phyloP scores from a whole-genome alignment of 2,113 vertebrate genomes.

The Elephas maximus region DNA sequence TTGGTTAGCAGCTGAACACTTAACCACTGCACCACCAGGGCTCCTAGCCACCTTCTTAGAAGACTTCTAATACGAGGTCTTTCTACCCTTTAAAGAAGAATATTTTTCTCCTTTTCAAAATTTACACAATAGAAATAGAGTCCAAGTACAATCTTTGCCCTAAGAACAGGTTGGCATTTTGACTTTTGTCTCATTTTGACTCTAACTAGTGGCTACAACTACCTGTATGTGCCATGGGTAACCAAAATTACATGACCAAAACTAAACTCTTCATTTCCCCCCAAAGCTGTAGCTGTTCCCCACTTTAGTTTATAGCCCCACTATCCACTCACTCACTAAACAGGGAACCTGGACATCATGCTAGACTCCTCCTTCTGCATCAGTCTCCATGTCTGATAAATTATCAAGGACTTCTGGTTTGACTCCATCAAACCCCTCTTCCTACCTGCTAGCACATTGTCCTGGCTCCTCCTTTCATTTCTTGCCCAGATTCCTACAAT shows the following conservation, averaged over 20 bases:
- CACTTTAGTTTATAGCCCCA: neutral
- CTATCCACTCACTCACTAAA: neutral
- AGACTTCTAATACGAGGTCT: neutral
- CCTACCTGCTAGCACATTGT: neutral
- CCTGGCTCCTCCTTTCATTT: neutral
- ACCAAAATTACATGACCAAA: neutral
- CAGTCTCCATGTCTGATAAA: neutral
- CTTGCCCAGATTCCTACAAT: neutral
- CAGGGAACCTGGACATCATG: neutral
- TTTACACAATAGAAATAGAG: neutral
- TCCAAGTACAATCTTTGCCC: neutral
- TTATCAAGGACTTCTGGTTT: neutral
- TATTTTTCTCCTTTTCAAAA: slow-evolving; percentile 8
- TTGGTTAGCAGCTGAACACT: too few relatives aligned
- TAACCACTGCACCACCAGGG: too few relatives aligned
- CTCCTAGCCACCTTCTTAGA: neutral
- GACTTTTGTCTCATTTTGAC: neutral
- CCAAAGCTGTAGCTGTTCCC: neutral
- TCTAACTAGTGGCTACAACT: too few relatives aligned
- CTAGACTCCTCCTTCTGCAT: neutral
- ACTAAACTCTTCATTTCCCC: neutral
- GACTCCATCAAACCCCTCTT: neutral
- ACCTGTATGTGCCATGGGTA: too few relatives aligned
- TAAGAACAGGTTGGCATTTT: neutral
- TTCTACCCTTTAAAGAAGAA: neutral